Conservation (phyloP, 2,888 invertebrate species). For the Cerastis leucographa region DNA sequence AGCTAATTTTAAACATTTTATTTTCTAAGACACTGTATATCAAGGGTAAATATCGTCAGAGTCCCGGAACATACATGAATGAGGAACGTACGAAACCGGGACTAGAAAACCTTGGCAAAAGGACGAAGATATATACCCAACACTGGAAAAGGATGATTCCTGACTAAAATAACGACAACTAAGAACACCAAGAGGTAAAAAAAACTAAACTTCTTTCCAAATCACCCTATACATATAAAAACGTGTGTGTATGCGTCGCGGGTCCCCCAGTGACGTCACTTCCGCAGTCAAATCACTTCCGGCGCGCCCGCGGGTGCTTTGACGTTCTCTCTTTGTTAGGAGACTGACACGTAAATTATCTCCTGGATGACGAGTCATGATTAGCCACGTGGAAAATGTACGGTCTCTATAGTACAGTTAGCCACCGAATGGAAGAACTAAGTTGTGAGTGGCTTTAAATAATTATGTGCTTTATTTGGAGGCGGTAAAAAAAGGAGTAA, state of each 20-base stretch:
- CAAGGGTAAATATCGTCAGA: neutral
- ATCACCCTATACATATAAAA: conserved; percentile 31
- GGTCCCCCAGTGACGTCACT: conserved; percentile 83
- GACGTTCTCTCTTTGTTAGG: conserved; percentile 84
- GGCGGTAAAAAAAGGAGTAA: too few relatives aligned
- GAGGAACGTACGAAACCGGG: neutral
- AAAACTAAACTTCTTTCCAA: neutral
- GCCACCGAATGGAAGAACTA: neutral
- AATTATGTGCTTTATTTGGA: neutral
- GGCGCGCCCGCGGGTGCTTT: conserved; percentile 85
- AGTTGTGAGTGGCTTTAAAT: neutral
- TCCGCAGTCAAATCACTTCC: conserved; percentile 88
- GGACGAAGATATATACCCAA: neutral
- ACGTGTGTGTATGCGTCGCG: conserved; percentile 64
- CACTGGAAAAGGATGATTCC: neutral
- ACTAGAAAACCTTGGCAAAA: neutral
- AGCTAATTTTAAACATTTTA: neutral
- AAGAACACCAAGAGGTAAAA: neutral
- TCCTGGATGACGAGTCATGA: conserved; percentile 80
- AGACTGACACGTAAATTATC: conserved; percentile 82
- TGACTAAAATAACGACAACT: neutral
- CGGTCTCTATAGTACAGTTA: conserved; percentile 27
- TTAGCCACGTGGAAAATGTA: conserved; percentile 80
- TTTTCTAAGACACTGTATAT: too few relatives aligned
- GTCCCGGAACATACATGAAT: neutral